A percentile compares a stretch with the other conserved stretches of the same genome.
Evolutionary conservation across 2,888 invertebrate genomes (phyloP).

Genomic region (Pterostichus niger): DNA sequence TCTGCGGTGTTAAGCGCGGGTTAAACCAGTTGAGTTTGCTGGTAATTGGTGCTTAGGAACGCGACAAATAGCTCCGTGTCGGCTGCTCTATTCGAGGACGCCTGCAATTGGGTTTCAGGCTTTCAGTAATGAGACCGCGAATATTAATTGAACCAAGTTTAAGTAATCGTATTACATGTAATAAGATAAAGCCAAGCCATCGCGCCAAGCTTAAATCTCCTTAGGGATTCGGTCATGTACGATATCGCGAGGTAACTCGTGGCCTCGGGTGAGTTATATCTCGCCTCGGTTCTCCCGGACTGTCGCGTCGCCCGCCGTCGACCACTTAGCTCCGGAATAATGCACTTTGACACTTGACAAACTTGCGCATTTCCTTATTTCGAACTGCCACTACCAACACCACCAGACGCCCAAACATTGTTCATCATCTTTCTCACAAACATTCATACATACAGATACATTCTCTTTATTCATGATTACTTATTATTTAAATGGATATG

Average conservation of each 20-base stretch:
- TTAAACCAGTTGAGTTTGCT: constrained; percentile 9
- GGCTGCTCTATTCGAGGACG: constrained; percentile 17
- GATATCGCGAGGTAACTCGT: constrained; percentile 42
- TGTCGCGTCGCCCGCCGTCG: constrained; percentile 9
- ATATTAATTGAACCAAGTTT: constrained; percentile 66
- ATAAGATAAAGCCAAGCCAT: constrained; percentile 63
- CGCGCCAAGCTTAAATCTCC: constrained; percentile 56
- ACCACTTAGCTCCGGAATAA: constrained; percentile 30
- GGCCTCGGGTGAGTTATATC: constrained; percentile 36
- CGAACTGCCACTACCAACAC: constrained; percentile 7
- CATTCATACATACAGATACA: too few species aligned
- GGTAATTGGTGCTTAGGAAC: constrained; percentile 35
- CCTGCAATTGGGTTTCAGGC: constrained; percentile 58
- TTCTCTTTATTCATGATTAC: too few species aligned
- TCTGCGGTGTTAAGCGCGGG: not conserved
- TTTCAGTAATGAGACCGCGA: constrained; percentile 64
- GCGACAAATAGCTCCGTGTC: constrained; percentile 40
- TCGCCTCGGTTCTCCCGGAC: constrained; percentile 11
- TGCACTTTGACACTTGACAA: constrained; percentile 50
- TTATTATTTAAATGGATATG: too few species aligned
- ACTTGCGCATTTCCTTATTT: constrained; percentile 44
- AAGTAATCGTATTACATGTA: constrained; percentile 66
- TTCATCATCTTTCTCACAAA: too few species aligned
- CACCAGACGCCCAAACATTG: too few species aligned
- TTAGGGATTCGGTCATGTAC: constrained; percentile 56